Conservation (phyloP, 1,140 invertebrate species). For the Tetraneura akinire region DNA sequence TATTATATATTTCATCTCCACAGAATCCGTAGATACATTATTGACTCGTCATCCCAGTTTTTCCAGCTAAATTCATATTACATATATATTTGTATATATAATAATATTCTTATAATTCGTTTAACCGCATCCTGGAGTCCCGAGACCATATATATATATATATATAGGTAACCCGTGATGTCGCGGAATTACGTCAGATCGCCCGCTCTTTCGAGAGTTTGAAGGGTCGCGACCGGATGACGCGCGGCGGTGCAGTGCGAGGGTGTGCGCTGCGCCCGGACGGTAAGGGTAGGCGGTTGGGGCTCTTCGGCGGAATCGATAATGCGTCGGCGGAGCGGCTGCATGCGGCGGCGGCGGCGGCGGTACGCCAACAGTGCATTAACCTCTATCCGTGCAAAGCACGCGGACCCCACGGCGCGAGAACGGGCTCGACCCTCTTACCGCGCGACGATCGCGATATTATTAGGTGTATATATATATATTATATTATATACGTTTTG, state of each 20-base stretch:
- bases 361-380: constrained; percentile 41
- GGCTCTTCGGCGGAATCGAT: constrained; percentile 37
- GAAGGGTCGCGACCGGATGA: not conserved
- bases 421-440: not conserved
- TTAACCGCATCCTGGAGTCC: not conserved
- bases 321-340: constrained; percentile 49
- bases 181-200: not conserved
- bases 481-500: no score
- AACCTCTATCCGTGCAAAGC: constrained; percentile 18
- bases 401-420: not conserved
- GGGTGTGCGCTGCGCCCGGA: not conserved
- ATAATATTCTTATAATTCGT: not conserved
- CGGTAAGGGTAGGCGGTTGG: not conserved
- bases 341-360: constrained; percentile 34
- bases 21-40: no score
- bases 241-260: not conserved
- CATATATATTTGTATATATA: no score
- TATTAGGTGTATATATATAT: no score
- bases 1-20: no score
- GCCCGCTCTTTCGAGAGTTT: not conserved
- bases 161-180: not conserved
- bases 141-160: no score
- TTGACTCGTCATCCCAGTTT: no score
- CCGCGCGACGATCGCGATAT: no score
- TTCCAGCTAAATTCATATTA: no score